These are phyloP conservation scores for Castor canadensis DNA, from an alignment of 2,113 vertebrate genomes.

Conservation along the genomic window DNA sequence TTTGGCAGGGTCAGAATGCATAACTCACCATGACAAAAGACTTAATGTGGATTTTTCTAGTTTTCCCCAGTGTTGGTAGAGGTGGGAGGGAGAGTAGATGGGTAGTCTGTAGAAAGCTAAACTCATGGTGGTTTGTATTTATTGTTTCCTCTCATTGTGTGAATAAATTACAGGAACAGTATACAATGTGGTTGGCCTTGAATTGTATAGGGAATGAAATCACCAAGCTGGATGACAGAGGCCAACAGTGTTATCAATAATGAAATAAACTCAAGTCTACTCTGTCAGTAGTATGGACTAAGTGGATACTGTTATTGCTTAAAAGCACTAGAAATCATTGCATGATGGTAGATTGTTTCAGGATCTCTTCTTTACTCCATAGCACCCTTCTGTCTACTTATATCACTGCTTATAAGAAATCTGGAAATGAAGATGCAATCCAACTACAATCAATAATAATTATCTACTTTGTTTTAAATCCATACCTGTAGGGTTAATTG, in stretches of 20 bases:
- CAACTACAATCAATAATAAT: background rate
- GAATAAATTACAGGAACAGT: conserved; percentile 40
- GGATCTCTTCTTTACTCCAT: background rate
- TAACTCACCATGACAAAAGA: background rate
- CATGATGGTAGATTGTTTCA: background rate
- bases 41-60: background rate
- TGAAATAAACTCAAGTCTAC: conserved; percentile 36
- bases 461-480: conserved; percentile 32
- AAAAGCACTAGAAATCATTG: background rate
- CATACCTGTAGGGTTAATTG: background rate
- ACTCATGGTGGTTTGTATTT: conserved; percentile 23
- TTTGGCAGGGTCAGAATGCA: background rate
- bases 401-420: background rate
- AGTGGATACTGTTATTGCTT: conserved; percentile 37
- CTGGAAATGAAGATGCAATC: conserved; percentile 18
- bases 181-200: background rate
- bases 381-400: background rate
- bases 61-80: background rate
- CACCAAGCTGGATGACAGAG: background rate
- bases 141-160: conserved; percentile 43
- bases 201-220: conserved; percentile 46
- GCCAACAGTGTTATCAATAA: background rate
- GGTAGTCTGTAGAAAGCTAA: background rate
- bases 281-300: background rate
- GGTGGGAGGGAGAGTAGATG: background rate